Evolutionary conservation across 2,888 invertebrate genomes (phyloP).

Genomic region (Cheilosia vulpina): DNA sequence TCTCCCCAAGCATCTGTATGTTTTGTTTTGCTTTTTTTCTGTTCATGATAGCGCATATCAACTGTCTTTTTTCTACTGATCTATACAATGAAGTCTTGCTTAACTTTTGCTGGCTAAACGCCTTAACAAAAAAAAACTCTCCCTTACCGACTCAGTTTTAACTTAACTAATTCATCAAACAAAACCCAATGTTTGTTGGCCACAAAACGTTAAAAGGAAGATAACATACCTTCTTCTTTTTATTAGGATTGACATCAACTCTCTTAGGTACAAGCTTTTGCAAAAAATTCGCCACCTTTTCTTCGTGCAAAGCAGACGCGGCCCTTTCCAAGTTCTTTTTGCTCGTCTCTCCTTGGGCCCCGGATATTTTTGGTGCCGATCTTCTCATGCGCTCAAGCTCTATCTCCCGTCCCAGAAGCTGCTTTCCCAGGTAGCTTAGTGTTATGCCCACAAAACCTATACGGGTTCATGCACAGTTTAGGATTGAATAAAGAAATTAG

Average conservation of each 20-base stretch:
- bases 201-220: neutral
- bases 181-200: too few species aligned
- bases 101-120: too few species aligned
- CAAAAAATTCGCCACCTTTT: constrained; percentile 88
- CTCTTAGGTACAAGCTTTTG: constrained; percentile 88
- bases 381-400: constrained; percentile 90
- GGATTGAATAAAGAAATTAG: neutral
- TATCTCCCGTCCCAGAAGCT: constrained; percentile 92
- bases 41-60: too few species aligned
- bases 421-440: constrained; percentile 89
- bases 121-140: too few species aligned
- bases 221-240: constrained; percentile 71
- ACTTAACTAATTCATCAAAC: too few species aligned
- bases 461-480: neutral
- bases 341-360: neutral
- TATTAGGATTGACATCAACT: constrained; percentile 80
- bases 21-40: too few species aligned
- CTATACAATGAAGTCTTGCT: too few species aligned
- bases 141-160: too few species aligned
- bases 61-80: too few species aligned
- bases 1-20: too few species aligned
- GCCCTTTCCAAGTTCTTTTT: constrained; percentile 13
- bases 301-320: constrained; percentile 54
- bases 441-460: constrained; percentile 80
- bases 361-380: constrained; percentile 80